Percentiles rank a stretch among this genome's conserved stretches.
Conservation (phyloP, 2,888 invertebrate genomes). For the Heliconius cydno region DNA sequence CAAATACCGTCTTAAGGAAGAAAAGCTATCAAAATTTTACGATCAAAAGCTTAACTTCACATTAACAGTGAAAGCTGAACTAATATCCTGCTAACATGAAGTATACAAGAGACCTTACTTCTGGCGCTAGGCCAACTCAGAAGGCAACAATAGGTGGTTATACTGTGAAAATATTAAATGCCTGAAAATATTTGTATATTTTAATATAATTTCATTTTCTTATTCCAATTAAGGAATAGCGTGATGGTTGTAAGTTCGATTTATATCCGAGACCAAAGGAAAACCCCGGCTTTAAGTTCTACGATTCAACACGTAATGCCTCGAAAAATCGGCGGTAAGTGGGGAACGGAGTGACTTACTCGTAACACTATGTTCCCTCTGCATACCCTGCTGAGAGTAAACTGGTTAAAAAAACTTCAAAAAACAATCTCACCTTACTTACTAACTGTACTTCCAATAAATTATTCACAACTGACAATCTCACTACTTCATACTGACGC, state of each 20-base stretch:
- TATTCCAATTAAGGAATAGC: neutral
- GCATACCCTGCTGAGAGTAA: neutral
- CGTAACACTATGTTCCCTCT: neutral
- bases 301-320: neutral
- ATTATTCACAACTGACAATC: neutral
- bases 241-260: neutral
- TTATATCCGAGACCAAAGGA: neutral
- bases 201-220: neutral
- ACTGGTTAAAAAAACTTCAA: neutral
- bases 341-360: neutral
- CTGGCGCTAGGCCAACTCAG: conserved; percentile 14
- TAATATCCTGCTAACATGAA: conserved; percentile 25
- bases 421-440: neutral
- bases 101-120: conserved; percentile 7
- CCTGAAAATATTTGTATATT: neutral
- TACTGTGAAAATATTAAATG: conserved; percentile 9
- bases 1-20: neutral
- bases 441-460: neutral
- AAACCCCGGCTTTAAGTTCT: neutral
- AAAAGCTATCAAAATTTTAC: conserved; percentile 6
- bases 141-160: neutral
- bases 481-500: neutral
- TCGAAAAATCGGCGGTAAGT: neutral
- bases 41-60: conserved; percentile 10
- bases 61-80: conserved; percentile 22